Base-by-base conservation (phyloP, 2,797 vertebrate genomes). In the Pteropus rufus region DNA sequence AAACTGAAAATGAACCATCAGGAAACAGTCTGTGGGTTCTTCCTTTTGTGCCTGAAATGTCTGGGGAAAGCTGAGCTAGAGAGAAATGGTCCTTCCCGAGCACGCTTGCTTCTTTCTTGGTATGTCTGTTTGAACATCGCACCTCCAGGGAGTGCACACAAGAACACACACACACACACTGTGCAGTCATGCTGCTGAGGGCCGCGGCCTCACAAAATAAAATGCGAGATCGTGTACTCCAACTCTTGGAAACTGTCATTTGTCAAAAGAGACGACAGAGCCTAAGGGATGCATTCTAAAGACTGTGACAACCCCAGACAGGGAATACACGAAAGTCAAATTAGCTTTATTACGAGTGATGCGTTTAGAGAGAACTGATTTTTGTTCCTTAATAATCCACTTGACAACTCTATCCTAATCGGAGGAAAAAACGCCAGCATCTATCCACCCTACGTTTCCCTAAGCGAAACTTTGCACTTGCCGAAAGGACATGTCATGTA, bases 1-100 rank as follows among this genome's bases (percentile, higher is more conserved):
- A 95, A 94, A 92, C 76, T n/a, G 67, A 92, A 96, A 96, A 92
- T 7, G 29, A 15, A 10, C 12, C n/a, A 8, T 82, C 87, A 88
- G 80, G 87, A 94, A 93, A 58, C 23, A 24, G 39, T 23, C 3
- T 3, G 4, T 24, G 54, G 14, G 60, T 34, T 95, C 65, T 84
- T 89, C 56, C 60, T 70, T 62, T 49, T 80, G 65, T 23, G 36
- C 54, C 70, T 73, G 41, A 73, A 77, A 67, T 36, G 31, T 54
- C 91, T 39, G 19, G 80, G 84, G 75, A 84, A 5, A 64, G 3
- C 11, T 0, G 23, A 15, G 10, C 76, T 18, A 8, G 15, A 64
- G 65, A 95, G 79, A 73, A 83, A 60, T 11, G 46, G 29, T 23
- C 73, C 65, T 87, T 84, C 21, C 23, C 19, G n/a, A 39, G 60